Percentiles rank a stretch among this genome's conserved stretches.
Conservation (phyloP, 2,888 invertebrate species). For the Pinctada fucata region DNA sequence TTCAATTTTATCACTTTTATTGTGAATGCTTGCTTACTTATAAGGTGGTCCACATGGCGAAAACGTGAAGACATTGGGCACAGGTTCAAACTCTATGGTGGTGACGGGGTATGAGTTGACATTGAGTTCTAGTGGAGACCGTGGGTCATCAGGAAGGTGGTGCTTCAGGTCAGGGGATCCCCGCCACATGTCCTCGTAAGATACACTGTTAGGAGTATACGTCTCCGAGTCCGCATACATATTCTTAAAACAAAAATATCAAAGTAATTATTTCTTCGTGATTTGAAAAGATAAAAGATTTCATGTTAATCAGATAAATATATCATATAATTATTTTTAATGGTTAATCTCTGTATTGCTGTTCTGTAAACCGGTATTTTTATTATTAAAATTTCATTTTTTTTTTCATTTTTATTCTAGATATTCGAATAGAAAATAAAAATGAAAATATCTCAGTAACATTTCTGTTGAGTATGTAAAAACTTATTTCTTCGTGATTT, state of each 20-base stretch:
- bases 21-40: constrained; percentile 62
- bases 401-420: too few species aligned
- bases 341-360: too few species aligned
- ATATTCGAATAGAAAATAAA: too few species aligned
- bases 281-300: background rate
- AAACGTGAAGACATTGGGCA: constrained; percentile 91
- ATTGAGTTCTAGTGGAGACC: constrained; percentile 46
- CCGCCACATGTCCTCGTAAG: constrained; percentile 36
- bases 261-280: background rate
- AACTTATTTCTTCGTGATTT: constrained; percentile 3
- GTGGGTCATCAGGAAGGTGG: constrained; percentile 45
- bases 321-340: constrained; percentile 2
- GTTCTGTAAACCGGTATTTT: too few species aligned
- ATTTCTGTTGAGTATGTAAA: too few species aligned
- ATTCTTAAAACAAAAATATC: constrained; percentile 11
- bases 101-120: constrained; percentile 84
- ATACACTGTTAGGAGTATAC: constrained; percentile 25
- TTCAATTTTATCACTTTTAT: too few species aligned
- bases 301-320: background rate
- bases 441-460: too few species aligned
- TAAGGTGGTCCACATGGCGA: constrained; percentile 86
- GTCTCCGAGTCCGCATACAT: constrained; percentile 28
- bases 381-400: too few species aligned
- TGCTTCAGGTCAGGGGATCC: constrained; percentile 28
- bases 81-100: constrained; percentile 89